Base-by-base conservation (phyloP, 2,888 invertebrate genomes). In the Argyresthia albistria region DNA sequence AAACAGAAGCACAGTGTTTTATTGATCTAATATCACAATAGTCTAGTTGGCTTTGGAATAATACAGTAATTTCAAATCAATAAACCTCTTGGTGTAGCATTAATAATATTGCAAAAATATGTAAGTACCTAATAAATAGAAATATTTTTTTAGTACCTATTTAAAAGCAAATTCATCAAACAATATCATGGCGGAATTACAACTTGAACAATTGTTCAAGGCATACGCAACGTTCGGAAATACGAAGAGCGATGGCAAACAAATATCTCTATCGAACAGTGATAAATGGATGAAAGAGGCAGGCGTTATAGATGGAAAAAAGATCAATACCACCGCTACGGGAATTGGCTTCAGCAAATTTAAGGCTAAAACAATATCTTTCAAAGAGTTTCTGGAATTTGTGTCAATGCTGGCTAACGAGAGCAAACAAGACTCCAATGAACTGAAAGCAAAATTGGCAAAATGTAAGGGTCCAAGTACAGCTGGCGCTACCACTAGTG, bases 251-350 rank as follows among this genome's bases (percentile, higher is more conserved):
- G 91, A 92, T 59, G 92, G 92, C 0, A 91, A 89, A 66, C 78
- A 84, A 12, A 91, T 93, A 55, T 92, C 92, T 0, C 76, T 93
- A 15, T 89, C 90, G 11, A 92, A 93, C 65, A 89, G 90, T 59
- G 93, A 93, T 71, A 93, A 93, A 70, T 93, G 93, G 93, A 89
- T 93, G 84, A 93, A 92, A 65, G 92, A 93, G 64, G 92, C 93
- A 0, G 89, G 90, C 60, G 89, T 93, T 14, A 81, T 91, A 50
- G 86, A 84, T 43, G 65, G 90, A 10, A 92, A 91, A 67, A 90
- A 89, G 59, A 88, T 92, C 47, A 91, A 91, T 0, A 92, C 93
- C 0, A 92, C 92, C 0, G 93, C 93, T 64, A 93, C 93, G 0
- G 93, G 90, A 42, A 92, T 93, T 58, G 84, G 88, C 63, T 93